A percentile compares a stretch with the other conserved stretches of the same genome.
Conservation (phyloP, 2,113 vertebrate species). For the Sylvietta virens region DNA sequence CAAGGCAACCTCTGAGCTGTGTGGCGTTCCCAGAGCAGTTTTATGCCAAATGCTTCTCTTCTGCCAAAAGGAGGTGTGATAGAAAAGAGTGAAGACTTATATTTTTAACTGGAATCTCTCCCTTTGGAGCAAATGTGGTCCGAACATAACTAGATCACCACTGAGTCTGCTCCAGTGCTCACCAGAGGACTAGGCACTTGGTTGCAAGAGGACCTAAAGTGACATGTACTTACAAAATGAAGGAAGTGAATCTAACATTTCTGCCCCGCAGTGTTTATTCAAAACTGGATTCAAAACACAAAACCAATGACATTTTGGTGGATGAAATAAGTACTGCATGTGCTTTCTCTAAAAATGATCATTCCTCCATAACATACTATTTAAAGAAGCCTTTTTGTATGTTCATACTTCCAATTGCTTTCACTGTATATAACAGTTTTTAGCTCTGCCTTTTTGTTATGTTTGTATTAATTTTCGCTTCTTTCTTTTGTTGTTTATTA, state of each 20-base stretch:
- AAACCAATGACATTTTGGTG: not conserved
- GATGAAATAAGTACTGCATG: not conserved
- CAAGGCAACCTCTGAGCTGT: not conserved
- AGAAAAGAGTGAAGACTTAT: not conserved
- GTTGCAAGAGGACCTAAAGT: not conserved
- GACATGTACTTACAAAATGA: not conserved
- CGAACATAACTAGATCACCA: not conserved
- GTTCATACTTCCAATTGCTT: not conserved
- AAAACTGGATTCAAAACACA: not conserved
- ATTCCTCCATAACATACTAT: not conserved
- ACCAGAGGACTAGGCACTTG: not conserved
- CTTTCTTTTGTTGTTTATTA: not conserved
- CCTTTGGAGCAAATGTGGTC: not conserved
- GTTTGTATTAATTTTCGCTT: not conserved
- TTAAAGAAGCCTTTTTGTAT: not conserved
- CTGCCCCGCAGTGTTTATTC: not conserved
- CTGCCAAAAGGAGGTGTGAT: not conserved
- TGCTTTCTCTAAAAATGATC: not conserved
- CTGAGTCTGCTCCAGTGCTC: not conserved
- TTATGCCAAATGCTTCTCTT: not conserved
- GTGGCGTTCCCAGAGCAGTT: not conserved
- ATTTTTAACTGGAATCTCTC: not conserved
- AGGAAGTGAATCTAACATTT: not conserved
- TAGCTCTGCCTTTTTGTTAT: not conserved
- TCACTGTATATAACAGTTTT: not conserved